Evolutionary conservation across 2,113 vertebrate species (phyloP), one percentile per base, ranked within the genome.

Genomic region (Psittacula cyanocephala): DNA sequence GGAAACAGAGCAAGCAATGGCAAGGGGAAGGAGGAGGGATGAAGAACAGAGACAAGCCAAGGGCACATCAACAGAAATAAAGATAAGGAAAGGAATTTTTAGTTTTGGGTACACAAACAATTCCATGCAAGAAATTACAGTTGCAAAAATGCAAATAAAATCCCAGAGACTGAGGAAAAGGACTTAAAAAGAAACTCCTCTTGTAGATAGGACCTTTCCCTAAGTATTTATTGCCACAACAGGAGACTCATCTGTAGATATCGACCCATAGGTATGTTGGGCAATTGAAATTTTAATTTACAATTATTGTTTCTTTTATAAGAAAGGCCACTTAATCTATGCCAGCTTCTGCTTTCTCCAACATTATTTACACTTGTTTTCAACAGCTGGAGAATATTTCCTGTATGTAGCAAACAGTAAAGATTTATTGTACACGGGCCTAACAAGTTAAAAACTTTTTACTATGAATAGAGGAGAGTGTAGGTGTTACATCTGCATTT

Each of bases 221-320:
- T 75, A n/a, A 68, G 35, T 60, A 91, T 88, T 96, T 94, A 93
- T 75, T 63, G 67, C 62, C 53, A 43, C 47, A 86, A 69, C 17
- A 70, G 12, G 23, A 91, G 53, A 72, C 43, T 71, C 43, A 71
- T 68, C 68, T 86, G 71, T 71, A 90, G 46, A 67, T 93, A 96
- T n/a, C 59, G 95, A 96, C 95, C 81, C 80, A 74, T 16, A 89
- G 59, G n/a, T 74, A 83, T 47, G 71, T 35, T 75, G 71, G 46
- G n/a, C 81, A 95, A 91, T 88, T 81, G 71, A 90, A 95, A 86
- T 37, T 63, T 94, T 71, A 94, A 94, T 91, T 96, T 90, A 86
- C 68, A 90, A 70, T 93, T 94, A 91, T 68, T 86, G 68, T 44
- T 90, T 29, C 29, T 84, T 94, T 86, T 86, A 67, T 86, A 93